Evolutionary conservation across 2,888 invertebrate species (phyloP), one percentile per base, ranked within the genome.

Genomic region (Ichneumon xanthorius): DNA sequence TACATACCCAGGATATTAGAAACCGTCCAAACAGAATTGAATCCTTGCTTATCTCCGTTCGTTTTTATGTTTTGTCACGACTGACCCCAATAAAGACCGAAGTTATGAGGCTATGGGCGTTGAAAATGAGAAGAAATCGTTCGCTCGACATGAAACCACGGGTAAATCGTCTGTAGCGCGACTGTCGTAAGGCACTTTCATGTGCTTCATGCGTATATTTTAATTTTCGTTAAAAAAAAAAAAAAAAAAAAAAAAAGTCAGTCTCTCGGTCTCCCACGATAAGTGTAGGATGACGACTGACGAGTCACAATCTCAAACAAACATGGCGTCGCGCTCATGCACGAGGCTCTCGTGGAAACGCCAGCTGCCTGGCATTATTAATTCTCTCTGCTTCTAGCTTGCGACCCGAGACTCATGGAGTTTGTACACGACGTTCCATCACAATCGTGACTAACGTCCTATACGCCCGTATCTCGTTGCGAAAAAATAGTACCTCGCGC

Each of bases 271-370:
- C 19, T 19, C 63, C 65, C 33, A 33, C 67, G 58, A 40, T 19
- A 65, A 22, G 79, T 48, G 22, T 48, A 33, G 77, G 78, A 73
- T 65, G 80, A 71, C 72, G 37, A 40, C 70, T 40, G 67, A 33
- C 33, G 48, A 61, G 40, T 70, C 72, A 78, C 84, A 84, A 72
- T 84, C 53, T 76, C 55, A 61, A 75, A 82, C 48, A 82, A 82
- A 85, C 70, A 79, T 85, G 79, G 79, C 82, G 33, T 33, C 82
- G 85, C 79, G 65, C 40, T 61, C 79, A 73, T 84, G 79, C 76
- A 70, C 68, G 63, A 73, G 68, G 63, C 68, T 68, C 53, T 71
- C 63, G 80, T 70, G 79, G 68, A 76, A 85, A 67, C 50, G 67
- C 50, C 72, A 82, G 72, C 80, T 80, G 82, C 72, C 63, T 65